phyloP scores from a whole-genome alignment of 2,113 vertebrate genomes.

The Caracal caracal region DNA sequence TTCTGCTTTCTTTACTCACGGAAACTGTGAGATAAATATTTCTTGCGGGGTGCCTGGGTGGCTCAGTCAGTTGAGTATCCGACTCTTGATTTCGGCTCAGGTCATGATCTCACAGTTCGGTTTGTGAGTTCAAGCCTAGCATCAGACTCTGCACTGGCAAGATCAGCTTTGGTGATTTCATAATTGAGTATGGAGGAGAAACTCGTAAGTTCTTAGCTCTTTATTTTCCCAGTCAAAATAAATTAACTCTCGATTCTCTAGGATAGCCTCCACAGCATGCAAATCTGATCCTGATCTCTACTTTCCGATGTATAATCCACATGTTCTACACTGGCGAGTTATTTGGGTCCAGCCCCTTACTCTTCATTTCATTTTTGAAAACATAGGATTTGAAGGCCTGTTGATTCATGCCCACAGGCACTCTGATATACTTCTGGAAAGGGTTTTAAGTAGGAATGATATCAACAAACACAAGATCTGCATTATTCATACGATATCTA shows the following conservation, averaged over 20 bases:
- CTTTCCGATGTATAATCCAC: not conserved
- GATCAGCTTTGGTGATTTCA: conserved; percentile 29
- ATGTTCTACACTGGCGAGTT: not conserved
- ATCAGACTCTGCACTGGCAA: no score
- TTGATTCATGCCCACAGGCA: not conserved
- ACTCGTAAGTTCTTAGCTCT: not conserved
- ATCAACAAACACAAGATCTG: not conserved
- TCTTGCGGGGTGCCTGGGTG: no score
- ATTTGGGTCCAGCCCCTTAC: not conserved
- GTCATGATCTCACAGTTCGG: no score
- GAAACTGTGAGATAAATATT: not conserved
- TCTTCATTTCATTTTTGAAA: not conserved
- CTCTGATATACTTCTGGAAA: not conserved
- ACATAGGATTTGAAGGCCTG: not conserved
- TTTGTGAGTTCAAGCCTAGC: no score
- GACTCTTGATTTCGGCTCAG: no score
- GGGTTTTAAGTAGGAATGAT: not conserved
- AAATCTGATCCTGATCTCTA: not conserved
- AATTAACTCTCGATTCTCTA: not conserved
- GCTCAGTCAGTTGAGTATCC: no score
- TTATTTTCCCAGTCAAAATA: conserved; percentile 22
- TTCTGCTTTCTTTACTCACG: not conserved
- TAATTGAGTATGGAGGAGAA: not conserved
- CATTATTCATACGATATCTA: not conserved
- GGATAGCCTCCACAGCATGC: not conserved